Evolutionary conservation across 2,888 invertebrate species (phyloP).

Genomic region (Mermis nigrescens): DNA sequence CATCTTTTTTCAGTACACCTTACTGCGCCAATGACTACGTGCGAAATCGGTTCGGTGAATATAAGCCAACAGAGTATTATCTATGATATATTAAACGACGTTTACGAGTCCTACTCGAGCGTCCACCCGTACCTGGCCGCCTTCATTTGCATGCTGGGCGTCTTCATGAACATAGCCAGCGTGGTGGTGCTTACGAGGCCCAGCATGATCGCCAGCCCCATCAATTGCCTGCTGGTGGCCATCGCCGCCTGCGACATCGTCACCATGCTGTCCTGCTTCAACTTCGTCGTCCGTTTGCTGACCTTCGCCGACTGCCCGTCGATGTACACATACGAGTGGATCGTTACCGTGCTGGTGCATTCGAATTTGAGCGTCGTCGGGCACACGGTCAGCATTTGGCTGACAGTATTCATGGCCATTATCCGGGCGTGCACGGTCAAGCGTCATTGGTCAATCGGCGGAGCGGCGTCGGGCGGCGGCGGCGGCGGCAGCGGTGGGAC

Average conservation of each 20-base stretch:
- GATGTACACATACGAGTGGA: not conserved
- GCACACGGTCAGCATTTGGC: slow-evolving; percentile 11
- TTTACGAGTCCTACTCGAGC: not conserved
- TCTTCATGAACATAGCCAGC: slow-evolving; percentile 5
- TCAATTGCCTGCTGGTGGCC: slow-evolving; percentile 6
- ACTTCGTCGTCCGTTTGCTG: not conserved
- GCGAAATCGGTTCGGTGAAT: too few species aligned
- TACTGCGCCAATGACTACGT: too few species aligned
- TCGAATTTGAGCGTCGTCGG: slow-evolving; percentile 8
- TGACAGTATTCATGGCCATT: slow-evolving; percentile 8
- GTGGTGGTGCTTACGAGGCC: slow-evolving; percentile 6
- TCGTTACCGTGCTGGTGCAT: not conserved
- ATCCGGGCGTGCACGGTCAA: slow-evolving; percentile 3
- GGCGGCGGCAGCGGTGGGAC: not conserved
- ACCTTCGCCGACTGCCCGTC: not conserved
- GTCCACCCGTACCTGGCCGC: slow-evolving; percentile 2
- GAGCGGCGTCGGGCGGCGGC: too few species aligned
- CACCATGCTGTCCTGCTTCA: slow-evolving; percentile 5
- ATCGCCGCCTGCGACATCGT: slow-evolving; percentile 9
- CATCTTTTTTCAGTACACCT: too few species aligned
- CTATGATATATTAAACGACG: too few species aligned
- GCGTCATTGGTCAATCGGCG: not conserved
- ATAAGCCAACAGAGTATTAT: too few species aligned
- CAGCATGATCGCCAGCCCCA: not conserved
- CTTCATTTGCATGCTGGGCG: slow-evolving; percentile 15